These are phyloP conservation scores for Drosophila quasianomalipes DNA, from an alignment of 2,888 invertebrate genomes.

Conservation along the genomic window DNA sequence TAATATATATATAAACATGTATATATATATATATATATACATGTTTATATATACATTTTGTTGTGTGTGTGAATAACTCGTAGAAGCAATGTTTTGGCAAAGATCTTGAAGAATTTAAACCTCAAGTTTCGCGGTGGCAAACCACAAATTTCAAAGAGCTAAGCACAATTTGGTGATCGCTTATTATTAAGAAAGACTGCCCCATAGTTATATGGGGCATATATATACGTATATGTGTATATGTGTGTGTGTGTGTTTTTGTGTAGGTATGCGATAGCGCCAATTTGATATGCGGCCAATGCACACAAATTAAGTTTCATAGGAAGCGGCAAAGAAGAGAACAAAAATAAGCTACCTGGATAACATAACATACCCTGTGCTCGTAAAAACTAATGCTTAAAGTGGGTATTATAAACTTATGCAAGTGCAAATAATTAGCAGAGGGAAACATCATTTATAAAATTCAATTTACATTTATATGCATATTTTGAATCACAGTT, in stretches of 20 bases:
- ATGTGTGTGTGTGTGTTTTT: slow-evolving; percentile 26
- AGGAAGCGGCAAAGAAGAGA: slow-evolving; percentile 59
- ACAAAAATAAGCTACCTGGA: slow-evolving; percentile 59
- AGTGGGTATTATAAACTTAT: neutral
- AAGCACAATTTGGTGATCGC: slow-evolving; percentile 67
- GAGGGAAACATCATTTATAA: neutral
- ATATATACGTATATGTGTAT: slow-evolving; percentile 12
- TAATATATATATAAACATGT: no score
- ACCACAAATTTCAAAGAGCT: slow-evolving; percentile 60
- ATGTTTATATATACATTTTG: neutral
- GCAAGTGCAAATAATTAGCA: neutral
- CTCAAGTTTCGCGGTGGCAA: slow-evolving; percentile 66
- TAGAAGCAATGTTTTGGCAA: slow-evolving; percentile 42
- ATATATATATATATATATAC: neutral
- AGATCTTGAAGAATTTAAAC: slow-evolving; percentile 68
- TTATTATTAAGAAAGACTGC: slow-evolving; percentile 63
- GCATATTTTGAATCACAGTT: neutral
- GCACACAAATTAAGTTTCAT: slow-evolving; percentile 75
- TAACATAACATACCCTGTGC: slow-evolving; percentile 11
- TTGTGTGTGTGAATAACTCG: slow-evolving; percentile 28
- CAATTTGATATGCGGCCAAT: slow-evolving; percentile 72
- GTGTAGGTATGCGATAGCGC: slow-evolving; percentile 75
- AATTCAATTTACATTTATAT: neutral
- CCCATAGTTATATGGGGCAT: slow-evolving; percentile 70
- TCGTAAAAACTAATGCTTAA: neutral